Percentiles rank a stretch among this genome's conserved stretches.
Conservation (phyloP, 2,888 invertebrate species). For the Tribolium freemani region DNA sequence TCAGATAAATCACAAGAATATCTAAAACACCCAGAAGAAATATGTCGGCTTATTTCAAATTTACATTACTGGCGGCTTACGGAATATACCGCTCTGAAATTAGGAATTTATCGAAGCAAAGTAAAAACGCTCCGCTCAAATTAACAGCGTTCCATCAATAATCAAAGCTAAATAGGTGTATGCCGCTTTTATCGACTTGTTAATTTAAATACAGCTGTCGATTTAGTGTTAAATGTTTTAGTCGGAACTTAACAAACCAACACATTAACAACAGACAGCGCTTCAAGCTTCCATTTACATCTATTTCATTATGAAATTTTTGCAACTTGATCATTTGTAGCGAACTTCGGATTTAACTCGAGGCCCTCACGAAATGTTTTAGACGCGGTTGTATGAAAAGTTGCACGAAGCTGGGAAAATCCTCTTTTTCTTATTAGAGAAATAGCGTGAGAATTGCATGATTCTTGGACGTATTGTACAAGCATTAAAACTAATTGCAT, state of each 20-base stretch:
- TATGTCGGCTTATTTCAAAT: conserved; percentile 48
- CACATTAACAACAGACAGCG: no score
- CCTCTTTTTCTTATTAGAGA: not conserved
- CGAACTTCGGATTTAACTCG: not conserved
- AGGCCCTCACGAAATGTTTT: not conserved
- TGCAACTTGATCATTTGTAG: not conserved
- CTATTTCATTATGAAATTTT: not conserved
- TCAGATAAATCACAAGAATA: conserved; percentile 43
- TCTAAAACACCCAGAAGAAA: conserved; percentile 45
- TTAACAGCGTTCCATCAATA: no score
- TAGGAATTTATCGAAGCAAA: not conserved
- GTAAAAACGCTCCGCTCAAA: not conserved
- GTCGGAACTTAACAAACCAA: no score
- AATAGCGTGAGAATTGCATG: not conserved
- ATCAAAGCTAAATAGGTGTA: not conserved
- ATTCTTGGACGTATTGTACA: not conserved
- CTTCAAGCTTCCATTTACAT: no score
- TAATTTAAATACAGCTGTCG: no score
- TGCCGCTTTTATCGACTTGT: not conserved
- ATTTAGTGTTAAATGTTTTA: no score
- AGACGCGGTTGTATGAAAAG: not conserved
- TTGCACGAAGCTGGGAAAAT: not conserved
- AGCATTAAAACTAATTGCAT: not conserved
- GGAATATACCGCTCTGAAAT: conserved; percentile 30
- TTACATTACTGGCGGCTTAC: conserved; percentile 43